Conservation (phyloP, 2,113 vertebrate species). For the Vombatus ursinus region DNA sequence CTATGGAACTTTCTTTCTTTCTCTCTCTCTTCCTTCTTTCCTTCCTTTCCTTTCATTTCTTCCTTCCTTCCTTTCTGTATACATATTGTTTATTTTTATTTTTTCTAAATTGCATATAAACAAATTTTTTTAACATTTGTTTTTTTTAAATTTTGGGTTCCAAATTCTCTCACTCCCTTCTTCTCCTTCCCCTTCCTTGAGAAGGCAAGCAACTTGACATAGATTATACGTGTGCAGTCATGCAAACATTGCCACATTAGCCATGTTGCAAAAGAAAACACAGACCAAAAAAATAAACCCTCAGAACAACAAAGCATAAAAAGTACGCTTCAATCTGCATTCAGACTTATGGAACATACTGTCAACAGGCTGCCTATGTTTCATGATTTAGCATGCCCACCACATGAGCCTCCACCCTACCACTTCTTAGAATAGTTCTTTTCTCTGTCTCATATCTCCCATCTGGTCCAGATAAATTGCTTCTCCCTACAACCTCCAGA, state of each 20-base stretch:
- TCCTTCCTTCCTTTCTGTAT: neutral
- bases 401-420: neutral
- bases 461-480: neutral
- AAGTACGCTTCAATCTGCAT: neutral
- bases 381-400: neutral
- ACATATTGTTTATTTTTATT: neutral
- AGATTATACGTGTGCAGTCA: neutral
- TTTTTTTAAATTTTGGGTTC: neutral
- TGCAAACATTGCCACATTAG: neutral
- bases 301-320: neutral
- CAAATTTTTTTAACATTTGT: neutral
- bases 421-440: neutral
- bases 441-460: neutral
- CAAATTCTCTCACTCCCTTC: neutral
- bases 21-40: no score
- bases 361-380: neutral
- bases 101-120: neutral
- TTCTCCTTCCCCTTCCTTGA: neutral
- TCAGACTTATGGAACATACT: neutral
- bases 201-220: no score
- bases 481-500: neutral
- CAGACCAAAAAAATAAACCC: neutral
- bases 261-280: neutral
- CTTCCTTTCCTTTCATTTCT: no score
- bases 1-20: neutral